A percentile compares a stretch with the other conserved stretches of the same genome.
phyloP scores from a whole-genome alignment of 2,113 vertebrate genomes.

The Empidonax alnorum region DNA sequence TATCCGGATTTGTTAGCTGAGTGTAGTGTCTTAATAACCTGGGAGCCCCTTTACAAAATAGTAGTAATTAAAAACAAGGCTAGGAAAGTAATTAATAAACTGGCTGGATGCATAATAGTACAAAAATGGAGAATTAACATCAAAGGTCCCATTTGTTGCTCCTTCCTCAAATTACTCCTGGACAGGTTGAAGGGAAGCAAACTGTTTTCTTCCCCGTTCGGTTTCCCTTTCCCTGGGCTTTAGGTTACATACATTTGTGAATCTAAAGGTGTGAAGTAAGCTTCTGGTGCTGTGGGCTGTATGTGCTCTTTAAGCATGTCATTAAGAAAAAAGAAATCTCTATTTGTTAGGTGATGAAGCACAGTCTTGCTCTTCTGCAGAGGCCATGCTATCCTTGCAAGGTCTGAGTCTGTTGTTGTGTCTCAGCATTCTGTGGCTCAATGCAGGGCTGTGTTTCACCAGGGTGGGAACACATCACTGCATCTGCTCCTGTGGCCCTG shows the following conservation, averaged over 20 bases:
- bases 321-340: neutral
- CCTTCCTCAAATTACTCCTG: neutral
- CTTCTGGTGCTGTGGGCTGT: neutral
- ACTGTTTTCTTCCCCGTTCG: fast-evolving
- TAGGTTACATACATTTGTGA: neutral
- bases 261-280: neutral
- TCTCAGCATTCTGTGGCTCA: neutral
- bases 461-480: neutral
- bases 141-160: neutral
- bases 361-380: neutral
- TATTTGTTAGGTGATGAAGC: neutral
- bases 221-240: neutral
- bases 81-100: neutral
- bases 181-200: neutral
- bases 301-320: fast-evolving
- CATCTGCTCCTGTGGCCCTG: neutral
- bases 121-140: neutral
- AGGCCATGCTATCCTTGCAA: fast-evolving
- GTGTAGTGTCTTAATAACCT: neutral
- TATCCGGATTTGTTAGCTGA: neutral
- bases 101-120: neutral
- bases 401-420: neutral
- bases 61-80: neutral
- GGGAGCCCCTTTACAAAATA: neutral
- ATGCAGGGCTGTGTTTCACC: neutral